Base-by-base conservation (phyloP, 2,113 vertebrate species). In the Candoia aspera region DNA sequence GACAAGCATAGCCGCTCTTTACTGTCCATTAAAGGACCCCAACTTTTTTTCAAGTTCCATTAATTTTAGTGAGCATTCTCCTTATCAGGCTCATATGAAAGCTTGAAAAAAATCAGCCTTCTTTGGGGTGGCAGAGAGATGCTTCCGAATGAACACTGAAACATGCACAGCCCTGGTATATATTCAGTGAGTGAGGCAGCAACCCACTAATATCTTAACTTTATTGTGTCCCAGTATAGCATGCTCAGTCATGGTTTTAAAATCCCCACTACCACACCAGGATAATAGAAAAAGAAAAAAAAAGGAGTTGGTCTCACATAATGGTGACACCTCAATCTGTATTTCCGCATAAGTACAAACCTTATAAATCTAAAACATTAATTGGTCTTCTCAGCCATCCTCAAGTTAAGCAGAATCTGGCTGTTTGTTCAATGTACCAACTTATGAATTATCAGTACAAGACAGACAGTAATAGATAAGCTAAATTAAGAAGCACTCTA, bases 341-440 rank as follows among this genome's bases (percentile, higher is more conserved):
- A 73, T 37, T 2, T 73, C 68, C n/a, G 33, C 33, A 2, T 68
- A 68, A 68, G 62, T 68, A 68, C 62, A 84, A 26, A 10, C 12
- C 49, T 49, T 49, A 49, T 49, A 49, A 49, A 49, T 49, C 49
- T 49, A 49, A 49, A 49, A 8, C 49, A 49, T 8, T 5, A 49
- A 5, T 49, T 49, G 49, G n/a, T 12, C 13, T 59, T 12, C 24
- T 60, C 33, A 15, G 60, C 8, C 53, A 87, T 42, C 91, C 68
- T 23, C 17, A 17, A 84, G 57, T 87, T 49, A 68, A 94, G 0
- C 17, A 85, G 46, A 5, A 55, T 3, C 88, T 88, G 89, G 12
- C 42, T 92, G 85, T 21, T 53, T 26, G 89, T 95, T 86, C 90
- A 84, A 93, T 8, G 94, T 6, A 91, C 6, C 15, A 62, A 0